Evolutionary conservation across 2,113 vertebrate species (phyloP).

Genomic region (Chamaetylas fuelleborni): DNA sequence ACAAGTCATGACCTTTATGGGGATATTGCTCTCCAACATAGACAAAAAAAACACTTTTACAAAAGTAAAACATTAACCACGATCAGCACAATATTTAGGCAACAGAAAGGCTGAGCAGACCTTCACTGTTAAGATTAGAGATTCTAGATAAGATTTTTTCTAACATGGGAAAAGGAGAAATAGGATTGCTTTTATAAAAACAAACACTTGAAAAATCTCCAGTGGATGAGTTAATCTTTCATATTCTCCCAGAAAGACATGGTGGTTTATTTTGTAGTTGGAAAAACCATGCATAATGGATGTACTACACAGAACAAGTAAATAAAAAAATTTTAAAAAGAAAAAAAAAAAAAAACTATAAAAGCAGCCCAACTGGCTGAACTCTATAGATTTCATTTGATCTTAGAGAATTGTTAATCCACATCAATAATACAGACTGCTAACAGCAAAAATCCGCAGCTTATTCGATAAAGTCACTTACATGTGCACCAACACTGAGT

Average conservation of each 20-base stretch:
- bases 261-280: neutral
- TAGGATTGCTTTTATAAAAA: neutral
- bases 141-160: neutral
- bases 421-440: neutral
- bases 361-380: neutral
- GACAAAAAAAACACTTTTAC: neutral
- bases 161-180: neutral
- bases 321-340: neutral
- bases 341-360: neutral
- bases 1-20: slow-evolving; percentile 51
- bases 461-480: neutral
- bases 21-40: slow-evolving; percentile 34
- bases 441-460: neutral
- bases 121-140: neutral
- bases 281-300: neutral
- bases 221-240: neutral
- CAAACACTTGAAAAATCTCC: neutral
- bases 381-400: neutral
- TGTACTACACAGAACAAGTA: neutral
- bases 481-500: neutral
- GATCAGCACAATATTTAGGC: neutral
- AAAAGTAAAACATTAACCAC: slow-evolving; percentile 30
- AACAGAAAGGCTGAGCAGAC: neutral
- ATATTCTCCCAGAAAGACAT: neutral
- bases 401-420: neutral